Evolutionary conservation across 2,113 vertebrate genomes (phyloP).

Genomic region (Syrrhaptes paradoxus): DNA sequence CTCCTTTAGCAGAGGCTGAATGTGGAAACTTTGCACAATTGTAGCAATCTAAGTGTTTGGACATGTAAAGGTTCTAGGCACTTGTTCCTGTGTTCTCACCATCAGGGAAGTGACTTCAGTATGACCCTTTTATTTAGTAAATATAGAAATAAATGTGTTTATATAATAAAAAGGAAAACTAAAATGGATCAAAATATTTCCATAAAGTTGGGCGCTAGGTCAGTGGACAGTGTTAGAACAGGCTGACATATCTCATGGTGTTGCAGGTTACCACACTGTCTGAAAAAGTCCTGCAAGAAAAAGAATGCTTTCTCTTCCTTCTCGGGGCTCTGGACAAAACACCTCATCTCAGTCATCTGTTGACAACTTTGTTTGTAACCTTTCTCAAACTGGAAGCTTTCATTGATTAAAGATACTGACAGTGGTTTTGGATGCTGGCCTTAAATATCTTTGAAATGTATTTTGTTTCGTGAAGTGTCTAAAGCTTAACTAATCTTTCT

Average conservation of each 20-base stretch:
- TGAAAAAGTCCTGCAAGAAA: not conserved
- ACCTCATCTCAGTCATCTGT: not conserved
- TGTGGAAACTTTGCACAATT: not conserved
- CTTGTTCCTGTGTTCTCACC: not conserved
- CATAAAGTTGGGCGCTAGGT: not conserved
- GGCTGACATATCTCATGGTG: not conserved
- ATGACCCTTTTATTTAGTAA: not conserved
- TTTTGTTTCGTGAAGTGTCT: not conserved
- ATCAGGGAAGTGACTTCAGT: not conserved
- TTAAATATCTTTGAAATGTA: not conserved
- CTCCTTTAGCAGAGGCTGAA: not conserved
- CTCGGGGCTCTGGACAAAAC: not conserved
- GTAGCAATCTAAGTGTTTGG: not conserved
- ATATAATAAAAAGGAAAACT: not conserved
- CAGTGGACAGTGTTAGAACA: not conserved
- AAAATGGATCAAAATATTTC: not conserved
- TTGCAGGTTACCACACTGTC: not conserved
- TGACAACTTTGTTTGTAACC: not conserved
- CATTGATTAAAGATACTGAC: not conserved
- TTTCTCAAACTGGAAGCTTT: slow-evolving; percentile 17
- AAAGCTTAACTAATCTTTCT: not conserved
- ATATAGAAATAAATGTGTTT: not conserved
- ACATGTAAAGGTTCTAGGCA: not conserved
- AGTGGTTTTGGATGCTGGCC: not conserved
- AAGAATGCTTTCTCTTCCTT: not conserved